Base-by-base conservation (phyloP, 2,113 vertebrate species). In the Penelope pileata region DNA sequence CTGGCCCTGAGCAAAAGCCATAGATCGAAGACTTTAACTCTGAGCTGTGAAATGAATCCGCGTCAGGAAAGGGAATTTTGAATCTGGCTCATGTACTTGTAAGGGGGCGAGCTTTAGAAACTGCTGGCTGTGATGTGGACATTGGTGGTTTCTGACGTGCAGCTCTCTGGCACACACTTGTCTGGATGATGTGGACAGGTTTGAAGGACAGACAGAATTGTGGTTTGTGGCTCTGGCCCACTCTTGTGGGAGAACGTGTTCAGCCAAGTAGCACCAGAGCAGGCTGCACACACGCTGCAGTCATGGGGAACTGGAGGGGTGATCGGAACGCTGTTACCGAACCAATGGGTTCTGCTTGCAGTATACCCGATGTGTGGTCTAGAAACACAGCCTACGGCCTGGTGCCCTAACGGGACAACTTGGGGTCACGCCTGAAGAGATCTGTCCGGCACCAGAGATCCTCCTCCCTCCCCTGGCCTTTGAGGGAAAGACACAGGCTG, bases 231-330 rank as follows among this genome's bases (percentile, higher is more conserved):
- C 22, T 83, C 34, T 91, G 50, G 6, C 26, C 14, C 42, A 5
- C 11, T 77, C 10, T 11, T 42, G 7, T 42, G 59, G 29, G 60
- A 82, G 53, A 42, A 83, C 68, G 7, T n/a, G 7, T 6, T 84
- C 47, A 34, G 23, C 3, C 56, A 47, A 30, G 32, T 74, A 64
- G 67, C 27, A 26, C 16, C 0, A 75, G 47, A 48, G 13, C 74
- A 54, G 47, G 7, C 42, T 67, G 4, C 1, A 2, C 7, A 8
- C 0, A 0, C 10, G 19, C 0, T 67, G 26, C n/a, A 82, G 40
- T 75, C 22, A 8, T 21, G 30, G 42, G 40, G n/a, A 50, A n/a
- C 66, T 60, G 26, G 36, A 69, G 81, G 29, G 67, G 27, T 85
- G 77, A 34, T 42, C 43, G 73, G 63, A 51, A 6, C 7, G 15